Conservation (phyloP, 2,113 vertebrate species). For the Percina caprodes region DNA sequence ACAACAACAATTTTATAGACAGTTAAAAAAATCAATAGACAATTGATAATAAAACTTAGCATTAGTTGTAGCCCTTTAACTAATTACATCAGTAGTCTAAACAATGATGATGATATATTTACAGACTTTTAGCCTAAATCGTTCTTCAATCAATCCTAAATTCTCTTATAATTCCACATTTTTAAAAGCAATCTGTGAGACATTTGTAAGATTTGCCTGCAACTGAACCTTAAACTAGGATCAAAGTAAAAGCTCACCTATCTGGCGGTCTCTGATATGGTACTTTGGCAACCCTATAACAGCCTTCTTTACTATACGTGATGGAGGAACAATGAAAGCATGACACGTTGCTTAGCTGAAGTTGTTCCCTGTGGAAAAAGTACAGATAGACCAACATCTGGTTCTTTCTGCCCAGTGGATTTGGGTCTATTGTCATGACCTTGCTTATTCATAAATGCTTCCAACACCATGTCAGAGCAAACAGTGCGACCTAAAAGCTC, state of each 20-base stretch:
- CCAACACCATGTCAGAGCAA: constrained; percentile 72
- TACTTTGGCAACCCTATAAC: neutral
- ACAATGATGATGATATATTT: neutral
- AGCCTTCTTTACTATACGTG: neutral
- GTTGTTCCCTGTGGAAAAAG: constrained; percentile 28
- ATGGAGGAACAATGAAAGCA: constrained; percentile 48
- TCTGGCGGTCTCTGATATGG: constrained; percentile 7
- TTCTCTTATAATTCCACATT: neutral
- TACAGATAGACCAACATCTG: constrained; percentile 40
- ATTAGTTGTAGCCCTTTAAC: neutral
- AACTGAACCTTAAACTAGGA: neutral
- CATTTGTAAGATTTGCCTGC: neutral
- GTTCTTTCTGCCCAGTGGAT: constrained; percentile 45
- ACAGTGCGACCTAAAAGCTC: constrained; percentile 62
- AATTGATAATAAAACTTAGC: no score
- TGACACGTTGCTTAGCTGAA: constrained; percentile 35
- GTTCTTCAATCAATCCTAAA: neutral
- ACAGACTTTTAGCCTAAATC: neutral
- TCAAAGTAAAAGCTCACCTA: constrained; percentile 3
- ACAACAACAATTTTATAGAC: neutral
- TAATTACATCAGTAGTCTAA: neutral
- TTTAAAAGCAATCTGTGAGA: neutral
- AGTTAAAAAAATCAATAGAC: no score
- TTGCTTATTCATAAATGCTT: constrained; percentile 72
- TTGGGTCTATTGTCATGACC: constrained; percentile 67